These are phyloP conservation scores for Strigamia transsilvanica DNA, from an alignment of 2,888 invertebrate species.

Conservation along the genomic window DNA sequence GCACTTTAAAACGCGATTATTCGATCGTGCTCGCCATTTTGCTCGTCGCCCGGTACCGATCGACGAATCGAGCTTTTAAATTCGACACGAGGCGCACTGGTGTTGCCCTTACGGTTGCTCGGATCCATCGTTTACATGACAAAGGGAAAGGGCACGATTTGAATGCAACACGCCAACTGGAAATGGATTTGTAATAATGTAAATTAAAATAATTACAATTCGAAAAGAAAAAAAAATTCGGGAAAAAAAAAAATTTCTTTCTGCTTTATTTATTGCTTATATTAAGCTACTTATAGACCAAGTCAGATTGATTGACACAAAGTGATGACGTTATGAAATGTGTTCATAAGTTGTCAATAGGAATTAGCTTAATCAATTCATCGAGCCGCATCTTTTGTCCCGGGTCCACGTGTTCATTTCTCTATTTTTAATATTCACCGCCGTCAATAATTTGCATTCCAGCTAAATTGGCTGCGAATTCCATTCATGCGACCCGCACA, in stretches of 20 bases:
- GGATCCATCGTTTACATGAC: slow-evolving; percentile 15
- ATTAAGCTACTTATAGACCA: neutral
- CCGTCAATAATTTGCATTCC: slow-evolving; percentile 14
- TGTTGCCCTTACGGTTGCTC: slow-evolving; percentile 26
- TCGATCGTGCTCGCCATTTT: slow-evolving; percentile 21
- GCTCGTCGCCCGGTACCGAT: neutral
- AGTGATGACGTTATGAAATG: slow-evolving; percentile 14
- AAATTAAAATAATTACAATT: slow-evolving; percentile 12
- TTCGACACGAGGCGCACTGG: slow-evolving; percentile 2
- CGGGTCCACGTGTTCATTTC: slow-evolving; percentile 37
- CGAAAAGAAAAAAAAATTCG: neutral
- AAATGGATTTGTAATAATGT: slow-evolving; percentile 1
- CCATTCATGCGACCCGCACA: neutral
- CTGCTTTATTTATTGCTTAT: neutral
- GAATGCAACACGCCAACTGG: slow-evolving; percentile 4
- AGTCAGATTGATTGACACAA: slow-evolving; percentile 28
- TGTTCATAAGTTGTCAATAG: slow-evolving; percentile 1
- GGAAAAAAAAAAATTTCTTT: neutral
- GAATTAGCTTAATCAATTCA: slow-evolving; percentile 41
- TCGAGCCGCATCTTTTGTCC: neutral
- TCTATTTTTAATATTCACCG: slow-evolving; percentile 41
- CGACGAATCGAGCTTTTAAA: slow-evolving; percentile 5
- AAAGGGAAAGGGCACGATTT: neutral
- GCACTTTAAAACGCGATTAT: slow-evolving; percentile 41
- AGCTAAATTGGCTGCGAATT: slow-evolving; percentile 4